These are phyloP conservation scores for Bombus superbus DNA, from an alignment of 1,140 invertebrate species.

Conservation along the genomic window DNA sequence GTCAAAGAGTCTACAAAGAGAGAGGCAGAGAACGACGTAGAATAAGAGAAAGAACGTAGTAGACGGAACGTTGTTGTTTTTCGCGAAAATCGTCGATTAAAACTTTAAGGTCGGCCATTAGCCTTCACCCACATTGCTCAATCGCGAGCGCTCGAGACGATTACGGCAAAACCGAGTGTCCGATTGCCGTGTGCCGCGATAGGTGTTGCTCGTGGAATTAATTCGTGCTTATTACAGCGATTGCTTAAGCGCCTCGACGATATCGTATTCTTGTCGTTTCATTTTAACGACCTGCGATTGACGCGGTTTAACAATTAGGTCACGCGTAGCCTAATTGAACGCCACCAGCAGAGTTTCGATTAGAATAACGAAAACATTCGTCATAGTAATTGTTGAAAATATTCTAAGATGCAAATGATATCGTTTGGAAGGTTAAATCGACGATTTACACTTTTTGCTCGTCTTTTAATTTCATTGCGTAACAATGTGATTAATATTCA, in stretches of 20 bases:
- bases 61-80: slow-evolving; percentile 40
- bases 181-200: slow-evolving; percentile 32
- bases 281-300: slow-evolving; percentile 10
- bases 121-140: slow-evolving; percentile 75
- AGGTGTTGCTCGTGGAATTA: slow-evolving; percentile 60
- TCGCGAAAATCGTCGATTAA: slow-evolving; percentile 73
- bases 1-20: neutral
- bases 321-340: neutral
- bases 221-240: slow-evolving; percentile 56
- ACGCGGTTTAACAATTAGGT: neutral
- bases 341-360: too few relatives aligned
- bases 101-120: slow-evolving; percentile 76
- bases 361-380: too few relatives aligned
- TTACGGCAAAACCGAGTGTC: slow-evolving; percentile 52
- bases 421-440: too few relatives aligned
- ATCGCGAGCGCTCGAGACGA: slow-evolving; percentile 51
- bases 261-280: slow-evolving; percentile 28
- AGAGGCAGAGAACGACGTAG: neutral
- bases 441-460: too few relatives aligned
- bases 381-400: too few relatives aligned
- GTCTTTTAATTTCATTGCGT: too few relatives aligned
- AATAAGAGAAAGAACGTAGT: neutral
- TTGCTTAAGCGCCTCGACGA: slow-evolving; percentile 38
- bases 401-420: too few relatives aligned
- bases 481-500: too few relatives aligned